Percentiles rank a stretch among this genome's conserved stretches.
phyloP scores from a whole-genome alignment of 1,140 invertebrate species.

The Tetragnatha versicolor region DNA sequence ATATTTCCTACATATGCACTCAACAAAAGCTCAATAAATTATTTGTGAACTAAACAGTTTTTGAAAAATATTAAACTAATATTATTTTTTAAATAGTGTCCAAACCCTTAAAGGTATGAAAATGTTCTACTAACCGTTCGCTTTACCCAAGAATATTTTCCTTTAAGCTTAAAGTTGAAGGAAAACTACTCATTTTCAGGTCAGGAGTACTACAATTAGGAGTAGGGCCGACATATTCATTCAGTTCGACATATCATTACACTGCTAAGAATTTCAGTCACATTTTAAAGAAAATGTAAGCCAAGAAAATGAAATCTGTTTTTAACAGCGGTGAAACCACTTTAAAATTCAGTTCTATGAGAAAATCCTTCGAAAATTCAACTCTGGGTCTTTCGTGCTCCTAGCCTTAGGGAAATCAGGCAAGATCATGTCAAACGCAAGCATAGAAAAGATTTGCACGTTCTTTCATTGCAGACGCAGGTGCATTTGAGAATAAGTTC shows the following conservation, averaged over 20 bases:
- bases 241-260: background rate
- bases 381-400: background rate
- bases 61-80: too few species aligned
- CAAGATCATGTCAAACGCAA: slow-evolving; percentile 6
- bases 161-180: too few species aligned
- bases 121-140: too few species aligned
- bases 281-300: background rate
- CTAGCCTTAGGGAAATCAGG: slow-evolving; percentile 8
- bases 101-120: too few species aligned
- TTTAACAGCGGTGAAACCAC: background rate
- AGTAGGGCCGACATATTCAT: background rate
- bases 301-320: slow-evolving; percentile 19
- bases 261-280: background rate
- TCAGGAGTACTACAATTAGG: too few species aligned
- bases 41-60: too few species aligned
- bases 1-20: too few species aligned
- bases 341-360: background rate
- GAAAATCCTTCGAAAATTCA: background rate
- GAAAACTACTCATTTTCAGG: too few species aligned
- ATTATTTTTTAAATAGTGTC: too few species aligned
- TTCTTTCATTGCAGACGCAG: background rate
- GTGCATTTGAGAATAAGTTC: too few species aligned
- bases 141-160: too few species aligned
- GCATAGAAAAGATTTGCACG: background rate
- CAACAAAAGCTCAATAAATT: too few species aligned